A percentile compares a stretch with the other conserved stretches of the same genome.
These are phyloP conservation scores for Zaprionus obscuricornis DNA, from an alignment of 2,888 invertebrate genomes.

Conservation along the genomic window DNA sequence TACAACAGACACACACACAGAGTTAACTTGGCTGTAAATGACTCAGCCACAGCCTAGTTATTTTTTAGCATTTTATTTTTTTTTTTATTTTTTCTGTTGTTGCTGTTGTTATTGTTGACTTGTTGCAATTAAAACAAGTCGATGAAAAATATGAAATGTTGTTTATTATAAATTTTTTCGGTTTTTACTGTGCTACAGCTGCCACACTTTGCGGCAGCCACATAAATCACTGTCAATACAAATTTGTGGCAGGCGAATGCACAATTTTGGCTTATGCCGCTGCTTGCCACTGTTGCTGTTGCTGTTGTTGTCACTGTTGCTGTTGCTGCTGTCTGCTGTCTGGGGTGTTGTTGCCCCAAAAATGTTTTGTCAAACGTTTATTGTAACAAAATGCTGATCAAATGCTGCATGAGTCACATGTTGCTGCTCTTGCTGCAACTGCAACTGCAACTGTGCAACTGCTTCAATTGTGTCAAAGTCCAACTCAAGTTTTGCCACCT, in stretches of 20 bases:
- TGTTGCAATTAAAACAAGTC: conserved; percentile 52
- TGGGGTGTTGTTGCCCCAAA: conserved; percentile 35
- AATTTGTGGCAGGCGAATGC: conserved; percentile 71
- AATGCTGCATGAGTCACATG: conserved; percentile 48
- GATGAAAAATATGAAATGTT: conserved; percentile 65
- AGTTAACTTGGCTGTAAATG: no score
- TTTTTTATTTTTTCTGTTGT: no score
- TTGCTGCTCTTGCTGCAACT: conserved; percentile 9
- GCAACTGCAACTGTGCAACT: conserved; percentile 8
- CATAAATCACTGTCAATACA: conserved; percentile 75
- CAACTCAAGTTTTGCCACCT: conserved; percentile 5
- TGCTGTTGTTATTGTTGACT: no score
- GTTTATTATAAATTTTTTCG: conserved; percentile 45
- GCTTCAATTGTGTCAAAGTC: conserved; percentile 8
- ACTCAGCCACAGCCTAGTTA: conserved; percentile 21
- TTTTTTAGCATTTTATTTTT: no score
- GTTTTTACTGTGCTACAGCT: conserved; percentile 61
- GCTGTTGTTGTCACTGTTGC: conserved; percentile 8
- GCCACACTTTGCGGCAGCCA: conserved; percentile 54
- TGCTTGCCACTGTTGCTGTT: no score
- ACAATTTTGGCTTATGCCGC: conserved; percentile 31
- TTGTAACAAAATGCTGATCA: conserved; percentile 64
- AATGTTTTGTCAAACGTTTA: conserved; percentile 76
- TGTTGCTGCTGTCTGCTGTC: conserved; percentile 19
- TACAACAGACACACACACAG: no score